These are phyloP conservation scores for Onychostoma macrolepis DNA, from an alignment of 2,113 vertebrate species.

Conservation along the genomic window DNA sequence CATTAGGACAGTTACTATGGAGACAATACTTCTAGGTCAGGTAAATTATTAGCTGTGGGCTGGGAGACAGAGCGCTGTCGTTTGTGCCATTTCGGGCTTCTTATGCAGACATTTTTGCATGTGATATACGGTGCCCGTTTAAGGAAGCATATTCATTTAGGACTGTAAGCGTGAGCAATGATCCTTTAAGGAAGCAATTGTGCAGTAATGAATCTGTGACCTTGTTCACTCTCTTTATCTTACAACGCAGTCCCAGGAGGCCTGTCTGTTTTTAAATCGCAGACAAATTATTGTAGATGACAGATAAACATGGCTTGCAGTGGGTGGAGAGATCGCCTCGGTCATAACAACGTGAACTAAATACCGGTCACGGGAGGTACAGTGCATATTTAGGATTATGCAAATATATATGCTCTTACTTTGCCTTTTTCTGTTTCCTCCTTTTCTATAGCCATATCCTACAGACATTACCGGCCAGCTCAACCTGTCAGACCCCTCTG, in stretches of 20 bases:
- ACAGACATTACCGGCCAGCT: slow-evolving; percentile 97
- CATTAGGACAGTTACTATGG: slow-evolving; percentile 51
- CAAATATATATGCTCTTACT: slow-evolving; percentile 5
- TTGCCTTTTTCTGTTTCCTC: slow-evolving; percentile 61
- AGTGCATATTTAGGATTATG: background rate
- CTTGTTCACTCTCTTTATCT: slow-evolving; percentile 1
- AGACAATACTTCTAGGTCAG: slow-evolving; percentile 48
- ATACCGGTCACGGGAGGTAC: background rate
- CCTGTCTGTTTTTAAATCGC: slow-evolving; percentile 13
- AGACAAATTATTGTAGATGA: slow-evolving; percentile 9
- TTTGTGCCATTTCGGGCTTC: slow-evolving; percentile 39
- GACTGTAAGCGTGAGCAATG: background rate
- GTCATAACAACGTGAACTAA: slow-evolving; percentile 27
- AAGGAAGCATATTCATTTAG: slow-evolving; percentile 9
- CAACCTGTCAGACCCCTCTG: slow-evolving; percentile 98
- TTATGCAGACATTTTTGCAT: background rate
- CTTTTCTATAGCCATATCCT: slow-evolving; percentile 88
- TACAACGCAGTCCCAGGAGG: background rate
- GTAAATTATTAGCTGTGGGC: slow-evolving; percentile 54
- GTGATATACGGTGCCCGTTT: slow-evolving; percentile 21
- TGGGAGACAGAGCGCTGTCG: slow-evolving; percentile 18
- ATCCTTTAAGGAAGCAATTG: background rate
- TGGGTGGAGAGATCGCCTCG: slow-evolving; percentile 46
- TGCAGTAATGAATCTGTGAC: slow-evolving; percentile 17
- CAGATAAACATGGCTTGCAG: slow-evolving; percentile 25